Evolutionary conservation across 2,888 invertebrate species (phyloP).

Genomic region (Hemaris fuciformis): DNA sequence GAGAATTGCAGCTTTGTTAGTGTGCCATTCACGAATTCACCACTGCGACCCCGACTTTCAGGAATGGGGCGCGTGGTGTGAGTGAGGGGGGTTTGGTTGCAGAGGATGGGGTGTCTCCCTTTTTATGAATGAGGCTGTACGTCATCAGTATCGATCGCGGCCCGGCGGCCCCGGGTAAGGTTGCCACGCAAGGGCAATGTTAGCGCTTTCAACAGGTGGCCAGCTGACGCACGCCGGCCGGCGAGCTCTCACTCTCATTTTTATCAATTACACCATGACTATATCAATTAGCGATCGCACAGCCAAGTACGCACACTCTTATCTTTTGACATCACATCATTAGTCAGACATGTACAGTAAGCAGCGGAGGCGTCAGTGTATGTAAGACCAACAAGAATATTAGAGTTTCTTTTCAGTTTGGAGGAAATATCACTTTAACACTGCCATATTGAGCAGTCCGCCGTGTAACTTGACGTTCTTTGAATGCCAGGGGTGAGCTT

Average conservation of each 20-base stretch:
- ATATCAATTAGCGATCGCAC: conserved; percentile 25
- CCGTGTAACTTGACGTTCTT: background rate
- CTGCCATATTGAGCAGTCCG: background rate
- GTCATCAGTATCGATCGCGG: conserved; percentile 72
- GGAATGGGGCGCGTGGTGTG: conserved; percentile 42
- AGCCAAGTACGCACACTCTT: background rate
- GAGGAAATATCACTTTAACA: conserved; percentile 14
- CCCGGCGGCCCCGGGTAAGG: conserved; percentile 53
- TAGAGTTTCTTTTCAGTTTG: background rate
- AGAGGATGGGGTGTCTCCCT: conserved; percentile 52
- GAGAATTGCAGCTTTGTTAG: conserved; percentile 36
- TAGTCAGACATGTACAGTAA: background rate
- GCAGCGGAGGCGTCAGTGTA: background rate
- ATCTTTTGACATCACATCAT: background rate
- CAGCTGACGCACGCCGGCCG: conserved; percentile 58
- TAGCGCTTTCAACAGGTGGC: conserved; percentile 69
- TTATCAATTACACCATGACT: conserved; percentile 58
- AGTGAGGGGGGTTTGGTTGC: conserved; percentile 31
- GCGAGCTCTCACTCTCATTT: conserved; percentile 46
- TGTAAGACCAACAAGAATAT: background rate
- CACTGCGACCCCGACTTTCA: conserved; percentile 34
- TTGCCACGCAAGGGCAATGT: conserved; percentile 69
- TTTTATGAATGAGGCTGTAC: conserved; percentile 79
- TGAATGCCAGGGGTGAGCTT: background rate
- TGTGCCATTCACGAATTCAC: conserved; percentile 72